Evolutionary conservation across 2,113 vertebrate species (phyloP).

Genomic region (Campylorhamphus procurvoides): DNA sequence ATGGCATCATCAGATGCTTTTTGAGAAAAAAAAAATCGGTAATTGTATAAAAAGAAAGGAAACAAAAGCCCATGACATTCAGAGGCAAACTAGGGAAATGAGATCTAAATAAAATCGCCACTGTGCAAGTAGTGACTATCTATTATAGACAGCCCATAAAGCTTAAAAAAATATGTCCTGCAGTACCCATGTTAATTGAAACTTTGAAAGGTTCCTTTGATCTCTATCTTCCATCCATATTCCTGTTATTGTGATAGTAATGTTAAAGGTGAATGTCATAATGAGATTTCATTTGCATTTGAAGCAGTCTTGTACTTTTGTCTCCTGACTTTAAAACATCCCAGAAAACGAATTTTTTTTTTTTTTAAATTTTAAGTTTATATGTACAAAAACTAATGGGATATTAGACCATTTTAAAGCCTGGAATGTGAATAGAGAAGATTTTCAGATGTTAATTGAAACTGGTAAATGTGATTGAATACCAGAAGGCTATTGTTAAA

Average conservation of each 20-base stretch:
- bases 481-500: background rate
- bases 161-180: background rate
- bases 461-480: background rate
- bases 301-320: background rate
- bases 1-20: background rate
- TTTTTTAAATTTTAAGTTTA: background rate
- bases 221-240: background rate
- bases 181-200: background rate
- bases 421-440: background rate
- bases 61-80: background rate
- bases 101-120: background rate
- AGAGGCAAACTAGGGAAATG: background rate
- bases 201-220: background rate
- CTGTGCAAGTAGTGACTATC: background rate
- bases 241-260: background rate
- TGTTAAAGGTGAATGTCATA: background rate
- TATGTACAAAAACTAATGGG: background rate
- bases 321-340: background rate
- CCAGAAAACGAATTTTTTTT: background rate
- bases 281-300: background rate
- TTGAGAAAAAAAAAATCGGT: background rate
- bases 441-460: background rate
- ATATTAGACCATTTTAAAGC: background rate
- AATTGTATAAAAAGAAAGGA: background rate
- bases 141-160: background rate